Evolutionary conservation across 2,888 invertebrate species (phyloP).

Genomic region (Pherbina coryleti): DNA sequence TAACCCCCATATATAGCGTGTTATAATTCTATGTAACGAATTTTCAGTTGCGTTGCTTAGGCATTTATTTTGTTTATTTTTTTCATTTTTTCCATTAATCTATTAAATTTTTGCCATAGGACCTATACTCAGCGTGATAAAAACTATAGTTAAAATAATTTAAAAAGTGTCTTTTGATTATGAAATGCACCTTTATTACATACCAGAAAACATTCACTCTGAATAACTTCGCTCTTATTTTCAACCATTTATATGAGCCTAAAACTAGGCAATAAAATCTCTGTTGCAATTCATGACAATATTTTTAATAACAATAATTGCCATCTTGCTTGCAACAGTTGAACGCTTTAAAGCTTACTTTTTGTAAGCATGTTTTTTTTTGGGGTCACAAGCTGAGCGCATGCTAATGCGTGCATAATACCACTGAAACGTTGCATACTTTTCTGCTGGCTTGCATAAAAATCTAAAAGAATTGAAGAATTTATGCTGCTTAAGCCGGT

Average conservation of each 20-base stretch:
- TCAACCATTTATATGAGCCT: no score
- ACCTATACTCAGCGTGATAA: no score
- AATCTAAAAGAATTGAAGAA: neutral
- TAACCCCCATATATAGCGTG: no score
- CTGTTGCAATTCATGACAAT: neutral
- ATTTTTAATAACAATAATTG: neutral
- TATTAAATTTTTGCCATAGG: no score
- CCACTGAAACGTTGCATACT: constrained; percentile 27
- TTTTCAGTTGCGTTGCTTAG: no score
- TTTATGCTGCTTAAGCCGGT: constrained; percentile 21
- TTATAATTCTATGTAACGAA: no score
- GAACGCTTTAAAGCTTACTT: neutral
- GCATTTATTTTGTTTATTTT: no score
- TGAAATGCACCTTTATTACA: no score
- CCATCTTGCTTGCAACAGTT: neutral
- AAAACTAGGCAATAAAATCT: no score
- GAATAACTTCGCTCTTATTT: neutral
- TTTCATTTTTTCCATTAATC: no score
- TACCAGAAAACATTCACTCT: neutral
- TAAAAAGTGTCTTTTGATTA: no score
- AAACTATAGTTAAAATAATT: no score
- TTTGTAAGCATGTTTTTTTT: neutral
- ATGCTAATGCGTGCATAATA: neutral
- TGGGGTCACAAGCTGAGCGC: neutral
- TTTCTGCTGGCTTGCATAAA: neutral